phyloP scores from a whole-genome alignment of 1,140 invertebrate genomes.

The Leptopilina boulardi region DNA sequence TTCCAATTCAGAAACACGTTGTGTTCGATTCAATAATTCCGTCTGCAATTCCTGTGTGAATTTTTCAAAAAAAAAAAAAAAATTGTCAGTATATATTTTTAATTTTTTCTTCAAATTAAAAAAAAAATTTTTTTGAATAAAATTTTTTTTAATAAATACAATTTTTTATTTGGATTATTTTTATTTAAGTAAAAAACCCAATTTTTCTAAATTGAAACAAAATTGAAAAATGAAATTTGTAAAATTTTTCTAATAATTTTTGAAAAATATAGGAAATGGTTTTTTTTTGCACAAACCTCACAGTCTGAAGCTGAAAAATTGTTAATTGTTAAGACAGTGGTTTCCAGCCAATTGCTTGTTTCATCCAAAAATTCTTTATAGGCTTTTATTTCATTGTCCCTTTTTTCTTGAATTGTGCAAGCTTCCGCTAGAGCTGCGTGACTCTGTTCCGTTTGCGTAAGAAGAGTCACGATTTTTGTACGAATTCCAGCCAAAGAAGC shows the following conservation, averaged over 20 bases:
- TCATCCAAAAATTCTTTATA: constrained; percentile 81
- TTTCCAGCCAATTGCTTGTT: constrained; percentile 79
- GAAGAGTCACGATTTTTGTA: constrained; percentile 77
- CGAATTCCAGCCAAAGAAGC: constrained; percentile 74
- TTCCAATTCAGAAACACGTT: constrained; percentile 66
- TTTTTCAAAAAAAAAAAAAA: background rate
- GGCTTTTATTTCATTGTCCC: constrained; percentile 77
- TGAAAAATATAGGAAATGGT: too few species aligned
- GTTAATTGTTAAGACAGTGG: constrained; percentile 58
- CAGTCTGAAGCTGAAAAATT: constrained; percentile 55
- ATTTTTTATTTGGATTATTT: too few species aligned
- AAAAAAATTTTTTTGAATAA: too few species aligned
- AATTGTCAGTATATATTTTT: background rate
- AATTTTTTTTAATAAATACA: too few species aligned
- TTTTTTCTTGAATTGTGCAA: constrained; percentile 75
- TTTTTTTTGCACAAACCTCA: too few species aligned
- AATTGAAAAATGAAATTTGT: too few species aligned
- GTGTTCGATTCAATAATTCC: constrained; percentile 64
- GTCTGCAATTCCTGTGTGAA: constrained; percentile 65
- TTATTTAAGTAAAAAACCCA: too few species aligned
- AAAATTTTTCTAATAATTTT: too few species aligned
- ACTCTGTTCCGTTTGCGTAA: constrained; percentile 80
- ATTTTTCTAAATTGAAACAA: too few species aligned
- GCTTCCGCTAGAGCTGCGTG: constrained; percentile 77
- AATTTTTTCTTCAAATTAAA: too few species aligned